Evolutionary conservation across 2,113 vertebrate species (phyloP), one percentile per base, ranked within the genome.

Genomic region (Gymnobelideus leadbeateri): DNA sequence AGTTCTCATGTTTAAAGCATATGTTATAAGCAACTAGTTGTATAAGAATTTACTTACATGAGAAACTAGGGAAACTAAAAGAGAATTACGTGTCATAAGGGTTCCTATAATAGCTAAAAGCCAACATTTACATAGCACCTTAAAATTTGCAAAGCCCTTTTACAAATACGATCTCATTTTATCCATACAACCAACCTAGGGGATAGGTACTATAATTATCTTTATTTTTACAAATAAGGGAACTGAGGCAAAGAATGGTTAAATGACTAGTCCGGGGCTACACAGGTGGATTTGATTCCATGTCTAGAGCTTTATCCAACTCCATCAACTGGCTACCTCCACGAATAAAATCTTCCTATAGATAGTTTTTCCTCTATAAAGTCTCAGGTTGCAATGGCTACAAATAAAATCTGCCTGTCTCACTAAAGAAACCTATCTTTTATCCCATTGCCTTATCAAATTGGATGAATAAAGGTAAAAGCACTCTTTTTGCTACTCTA

Each of bases 381-480:
- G 19, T 43, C 68, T 43, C 68, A 21, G n/a, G 68, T 84, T 84
- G 23, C 43, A 6, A 84, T 84, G n/a, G 68, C 7, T 84, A 19
- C 26, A 84, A 43, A 84, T 43, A 84, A 84, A 84, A 84, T 21
- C 19, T 84, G n/a, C 68, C 68, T 43, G 6, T 84, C 19, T 43
- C n/a, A 84, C n/a, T 1, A 84, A 16, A 84, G 19, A 84, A 84
- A 84, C 68, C 5, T 84, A 43, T 21, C 6, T 43, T 84, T 84
- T 43, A 43, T 43, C 19, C 68, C 43, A 19, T 84, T 43, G 2
- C 16, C 16, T 43, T 84, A 84, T 43, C 37, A 43, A 84, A 84
- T 8, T 84, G 68, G n/a, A 43, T 84, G 68, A 43, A 26, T 49
- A 89, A 49, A 95, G 25, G 5, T 90, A 84, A 95, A 94, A 50